Evolutionary conservation across 2,797 vertebrate species (phyloP).

Genomic region (Aldrovandia affinis): DNA sequence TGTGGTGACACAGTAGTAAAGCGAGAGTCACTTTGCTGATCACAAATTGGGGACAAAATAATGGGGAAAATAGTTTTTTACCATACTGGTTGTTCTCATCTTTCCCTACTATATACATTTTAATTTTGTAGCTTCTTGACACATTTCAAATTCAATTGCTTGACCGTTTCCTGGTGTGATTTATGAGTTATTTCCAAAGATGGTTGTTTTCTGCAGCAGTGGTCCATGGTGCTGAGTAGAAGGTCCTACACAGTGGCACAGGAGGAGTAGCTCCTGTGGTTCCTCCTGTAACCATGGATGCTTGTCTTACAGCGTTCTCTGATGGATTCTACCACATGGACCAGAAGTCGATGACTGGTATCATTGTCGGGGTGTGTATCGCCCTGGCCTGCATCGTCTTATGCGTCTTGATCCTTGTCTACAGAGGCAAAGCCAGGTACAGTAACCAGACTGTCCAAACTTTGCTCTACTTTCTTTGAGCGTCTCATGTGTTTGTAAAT

Average conservation of each 20-base stretch:
- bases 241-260: not conserved
- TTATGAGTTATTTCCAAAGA: constrained; percentile 22
- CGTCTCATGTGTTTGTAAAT: not conserved
- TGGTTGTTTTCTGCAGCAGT: not conserved
- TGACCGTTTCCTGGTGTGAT: not conserved
- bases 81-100: not conserved
- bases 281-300: not conserved
- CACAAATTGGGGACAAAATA: not conserved
- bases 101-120: not conserved
- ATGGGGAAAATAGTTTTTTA: not conserved
- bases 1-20: not conserved
- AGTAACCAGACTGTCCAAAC: not conserved
- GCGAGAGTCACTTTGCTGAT: not conserved
- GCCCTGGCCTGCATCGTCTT: constrained; percentile 93
- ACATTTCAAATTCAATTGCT: constrained; percentile 17
- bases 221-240: not conserved
- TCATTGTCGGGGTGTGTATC: constrained; percentile 91
- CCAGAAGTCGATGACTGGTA: constrained; percentile 91
- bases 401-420: constrained; percentile 88
- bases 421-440: constrained; percentile 86
- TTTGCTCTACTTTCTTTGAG: not conserved
- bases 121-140: not conserved
- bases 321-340: constrained; percentile 89
- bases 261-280: not conserved
- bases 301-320: constrained; percentile 75